phyloP scores from a whole-genome alignment of 2,888 invertebrate species.

The Rhagonycha fulva region DNA sequence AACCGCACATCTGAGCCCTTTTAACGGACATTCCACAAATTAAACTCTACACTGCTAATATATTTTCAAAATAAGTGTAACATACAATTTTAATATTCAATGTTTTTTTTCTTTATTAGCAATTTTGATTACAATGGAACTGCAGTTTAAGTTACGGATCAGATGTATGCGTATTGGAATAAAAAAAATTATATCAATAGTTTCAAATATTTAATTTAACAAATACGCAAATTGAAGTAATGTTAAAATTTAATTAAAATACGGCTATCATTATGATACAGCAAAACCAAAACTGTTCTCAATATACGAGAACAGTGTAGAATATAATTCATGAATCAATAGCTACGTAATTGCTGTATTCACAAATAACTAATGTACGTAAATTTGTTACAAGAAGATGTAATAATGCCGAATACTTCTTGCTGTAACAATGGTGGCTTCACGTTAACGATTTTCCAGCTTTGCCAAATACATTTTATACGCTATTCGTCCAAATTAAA shows the following conservation, averaged over 20 bases:
- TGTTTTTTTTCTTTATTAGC: neutral
- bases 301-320: conserved; percentile 8
- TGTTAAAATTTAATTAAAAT: neutral
- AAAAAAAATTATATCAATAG: neutral
- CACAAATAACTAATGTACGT: conserved; percentile 4
- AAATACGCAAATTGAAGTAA: neutral
- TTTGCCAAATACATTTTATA: neutral
- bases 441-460: neutral
- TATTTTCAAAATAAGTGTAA: neutral
- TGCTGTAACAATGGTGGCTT: neutral
- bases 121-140: too few species aligned
- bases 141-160: too few species aligned
- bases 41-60: conserved; percentile 36
- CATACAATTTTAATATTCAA: neutral
- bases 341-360: conserved; percentile 9
- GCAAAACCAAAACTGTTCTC: neutral
- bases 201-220: neutral
- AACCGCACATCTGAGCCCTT: conserved; percentile 41
- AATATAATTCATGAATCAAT: conserved; percentile 7
- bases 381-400: conserved; percentile 2
- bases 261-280: neutral
- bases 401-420: neutral
- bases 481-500: neutral
- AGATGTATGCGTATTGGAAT: neutral
- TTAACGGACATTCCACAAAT: conserved; percentile 40